Evolutionary conservation across 2,888 invertebrate genomes (phyloP), one percentile per base, ranked within the genome.

Genomic region (Onchidella celtica): DNA sequence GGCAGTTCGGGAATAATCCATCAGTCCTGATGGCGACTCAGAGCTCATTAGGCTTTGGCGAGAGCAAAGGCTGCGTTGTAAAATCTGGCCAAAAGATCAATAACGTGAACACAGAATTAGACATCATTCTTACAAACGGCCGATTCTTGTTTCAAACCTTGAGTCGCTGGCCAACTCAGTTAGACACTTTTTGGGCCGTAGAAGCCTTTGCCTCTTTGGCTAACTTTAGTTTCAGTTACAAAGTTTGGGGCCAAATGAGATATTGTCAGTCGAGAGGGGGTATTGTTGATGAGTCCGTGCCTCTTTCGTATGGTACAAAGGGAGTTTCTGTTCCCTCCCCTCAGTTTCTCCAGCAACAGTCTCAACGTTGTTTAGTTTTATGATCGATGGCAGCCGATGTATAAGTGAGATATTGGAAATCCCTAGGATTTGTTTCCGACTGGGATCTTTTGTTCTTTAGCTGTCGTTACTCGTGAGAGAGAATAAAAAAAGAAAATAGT

Each of bases 41-140:
- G 61, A 61, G 61, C 61, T 61, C 61, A 61, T 61, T 61, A 61
- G 61, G 21, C 61, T 61, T 61, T 61, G 61, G 61, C 61, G 27
- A 61, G 61, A 61, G 61, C n/a, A n/a, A n/a, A 61, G 21, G n/a
- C 27, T 61, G n/a, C n/a, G 61, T 6, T 61, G 61, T 61, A n/a
- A 24, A 61, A 61, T 61, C 61, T 21, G 6, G 27, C n/a, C 61
- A 9, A n/a, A n/a, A 6, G 61, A 61, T 61, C 61, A 61, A 61
- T 61, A 24, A 6, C 47, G 47, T 17, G 9, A 47, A 17, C 47
- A 11, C 47, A 11, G 47, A 47, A 47, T 47, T 47, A 47, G 47
- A 17, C 6, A 17, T 11, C 17, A 47, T 47, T 47, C 47, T 47
- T 47, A 47, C 47, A 47, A 47, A 47, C 47, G 9, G 47, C 47